Evolutionary conservation across 2,113 vertebrate genomes (phyloP).

Genomic region (Carassius auratus): DNA sequence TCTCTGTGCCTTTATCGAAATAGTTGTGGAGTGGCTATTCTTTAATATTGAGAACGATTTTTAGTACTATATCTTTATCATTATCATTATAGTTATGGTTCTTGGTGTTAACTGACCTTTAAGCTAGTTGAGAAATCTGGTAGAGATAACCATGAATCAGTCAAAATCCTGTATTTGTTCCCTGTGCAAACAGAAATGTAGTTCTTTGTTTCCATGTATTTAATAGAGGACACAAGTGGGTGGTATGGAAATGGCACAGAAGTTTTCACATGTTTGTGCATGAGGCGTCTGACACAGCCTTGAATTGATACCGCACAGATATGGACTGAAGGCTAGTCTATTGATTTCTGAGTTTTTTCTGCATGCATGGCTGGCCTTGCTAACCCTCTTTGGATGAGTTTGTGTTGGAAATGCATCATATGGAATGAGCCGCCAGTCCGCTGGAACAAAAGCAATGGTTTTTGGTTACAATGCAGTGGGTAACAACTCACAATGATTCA

Average conservation of each 20-base stretch:
- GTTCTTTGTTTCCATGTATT: neutral
- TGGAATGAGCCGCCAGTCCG: neutral
- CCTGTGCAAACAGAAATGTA: neutral
- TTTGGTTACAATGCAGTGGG: neutral
- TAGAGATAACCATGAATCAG: neutral
- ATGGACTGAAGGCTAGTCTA: slow-evolving; percentile 13
- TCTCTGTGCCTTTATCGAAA: too few species aligned
- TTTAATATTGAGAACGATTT: too few species aligned
- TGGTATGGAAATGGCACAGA: neutral
- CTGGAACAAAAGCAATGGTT: neutral
- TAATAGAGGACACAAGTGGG: neutral
- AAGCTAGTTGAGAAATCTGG: neutral
- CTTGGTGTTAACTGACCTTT: too few species aligned
- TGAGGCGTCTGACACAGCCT: neutral
- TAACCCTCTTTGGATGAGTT: neutral
- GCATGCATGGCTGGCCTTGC: neutral
- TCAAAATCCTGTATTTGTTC: neutral
- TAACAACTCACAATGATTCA: slow-evolving; percentile 1
- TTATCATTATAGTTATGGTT: too few species aligned
- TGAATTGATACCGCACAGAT: neutral
- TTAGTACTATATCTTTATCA: too few species aligned
- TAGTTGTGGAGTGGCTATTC: too few species aligned
- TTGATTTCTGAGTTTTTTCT: slow-evolving; percentile 2
- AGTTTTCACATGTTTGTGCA: neutral
- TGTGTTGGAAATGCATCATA: neutral